Evolutionary conservation across 2,113 vertebrate species (phyloP).

Genomic region (Corapipo altera): DNA sequence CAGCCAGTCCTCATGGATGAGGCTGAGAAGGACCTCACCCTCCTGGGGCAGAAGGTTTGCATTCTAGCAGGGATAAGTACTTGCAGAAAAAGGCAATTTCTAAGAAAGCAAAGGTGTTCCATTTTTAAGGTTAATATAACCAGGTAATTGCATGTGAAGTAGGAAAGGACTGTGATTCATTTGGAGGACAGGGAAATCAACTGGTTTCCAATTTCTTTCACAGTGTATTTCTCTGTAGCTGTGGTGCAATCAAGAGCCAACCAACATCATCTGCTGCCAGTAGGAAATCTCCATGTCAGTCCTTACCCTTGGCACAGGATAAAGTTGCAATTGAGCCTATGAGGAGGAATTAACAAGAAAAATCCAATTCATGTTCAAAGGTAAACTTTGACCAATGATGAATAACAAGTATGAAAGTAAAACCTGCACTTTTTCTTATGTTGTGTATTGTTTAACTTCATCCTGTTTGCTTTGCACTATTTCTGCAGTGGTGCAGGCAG

Average conservation of each 20-base stretch:
- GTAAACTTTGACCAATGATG: not conserved
- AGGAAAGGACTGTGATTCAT: not conserved
- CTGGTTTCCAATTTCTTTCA: not conserved
- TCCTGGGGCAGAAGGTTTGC: not conserved
- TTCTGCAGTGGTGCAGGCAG: not conserved
- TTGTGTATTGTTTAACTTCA: not conserved
- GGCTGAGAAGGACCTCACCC: not conserved
- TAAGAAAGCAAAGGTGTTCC: not conserved
- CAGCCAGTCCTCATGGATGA: not conserved
- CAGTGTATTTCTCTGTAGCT: constrained; percentile 21
- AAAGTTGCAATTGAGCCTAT: not conserved
- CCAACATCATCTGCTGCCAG: not conserved
- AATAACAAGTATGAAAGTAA: not conserved
- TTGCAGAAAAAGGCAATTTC: not conserved
- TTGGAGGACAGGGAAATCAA: not conserved
- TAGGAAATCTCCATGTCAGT: not conserved
- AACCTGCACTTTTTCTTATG: not conserved
- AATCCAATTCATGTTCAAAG: not conserved
- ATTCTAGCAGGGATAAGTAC: not conserved
- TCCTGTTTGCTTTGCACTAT: not conserved
- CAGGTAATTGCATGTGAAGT: not conserved
- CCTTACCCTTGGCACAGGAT: not conserved
- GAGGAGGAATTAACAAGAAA: constrained; percentile 7
- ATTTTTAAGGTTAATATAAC: not conserved
- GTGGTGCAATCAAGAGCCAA: constrained; percentile 1